These are phyloP conservation scores for Torymus aiolomorphi DNA, from an alignment of 2,888 invertebrate species.

Conservation along the genomic window DNA sequence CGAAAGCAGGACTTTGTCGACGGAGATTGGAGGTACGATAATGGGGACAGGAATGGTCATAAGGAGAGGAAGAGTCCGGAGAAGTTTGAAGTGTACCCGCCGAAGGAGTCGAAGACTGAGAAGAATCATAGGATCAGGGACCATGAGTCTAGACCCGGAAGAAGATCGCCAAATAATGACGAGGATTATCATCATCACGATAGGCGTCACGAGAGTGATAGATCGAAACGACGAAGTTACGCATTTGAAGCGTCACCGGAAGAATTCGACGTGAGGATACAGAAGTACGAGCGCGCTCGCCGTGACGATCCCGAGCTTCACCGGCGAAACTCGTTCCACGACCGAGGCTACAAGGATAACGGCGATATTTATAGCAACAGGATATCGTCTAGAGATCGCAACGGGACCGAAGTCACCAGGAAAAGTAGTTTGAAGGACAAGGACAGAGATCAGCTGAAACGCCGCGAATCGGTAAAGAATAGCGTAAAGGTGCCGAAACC, in stretches of 20 bases:
- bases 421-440: slow-evolving; percentile 58
- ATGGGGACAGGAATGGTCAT: slow-evolving; percentile 3
- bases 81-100: slow-evolving; percentile 3
- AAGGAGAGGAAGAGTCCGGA: slow-evolving; percentile 26
- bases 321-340: slow-evolving; percentile 58
- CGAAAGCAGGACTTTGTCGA: slow-evolving; percentile 21
- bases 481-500: slow-evolving; percentile 48
- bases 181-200: slow-evolving; percentile 34
- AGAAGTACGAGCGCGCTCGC: slow-evolving; percentile 65
- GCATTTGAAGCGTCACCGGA: slow-evolving; percentile 63
- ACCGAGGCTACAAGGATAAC: slow-evolving; percentile 40
- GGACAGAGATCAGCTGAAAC: slow-evolving; percentile 27
- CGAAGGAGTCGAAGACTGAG: slow-evolving; percentile 34
- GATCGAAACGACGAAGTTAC: slow-evolving; percentile 61
- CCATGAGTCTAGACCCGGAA: background rate
- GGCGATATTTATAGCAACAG: background rate
- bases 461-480: slow-evolving; percentile 41
- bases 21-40: slow-evolving; percentile 37
- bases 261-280: slow-evolving; percentile 66
- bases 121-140: slow-evolving; percentile 30
- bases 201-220: slow-evolving; percentile 58
- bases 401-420: slow-evolving; percentile 28
- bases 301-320: slow-evolving; percentile 62
- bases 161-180: slow-evolving; percentile 16
- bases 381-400: slow-evolving; percentile 9